Evolutionary conservation across 2,797 vertebrate species (phyloP), one percentile per base, ranked within the genome.

Genomic region (Loriculus beryllinus): DNA sequence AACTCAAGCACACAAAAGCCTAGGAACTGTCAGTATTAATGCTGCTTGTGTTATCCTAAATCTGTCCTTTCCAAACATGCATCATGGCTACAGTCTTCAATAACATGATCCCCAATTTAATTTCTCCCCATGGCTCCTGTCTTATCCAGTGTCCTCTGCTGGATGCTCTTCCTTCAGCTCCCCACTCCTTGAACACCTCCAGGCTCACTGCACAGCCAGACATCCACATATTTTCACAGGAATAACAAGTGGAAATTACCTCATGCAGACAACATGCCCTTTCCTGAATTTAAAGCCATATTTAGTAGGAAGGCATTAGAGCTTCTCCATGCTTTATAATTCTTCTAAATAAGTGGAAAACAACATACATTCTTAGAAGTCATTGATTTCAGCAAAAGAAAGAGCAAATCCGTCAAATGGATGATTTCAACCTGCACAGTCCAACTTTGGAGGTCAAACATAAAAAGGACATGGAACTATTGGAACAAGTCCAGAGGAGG

Each of bases 231-330:
- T 82, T 94, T 96, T 93, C 67, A 78, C 84, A 86, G 81, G 68
- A 92, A 93, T 80, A 93, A 40, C 51, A 89, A 74, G 48, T 60
- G 75, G 51, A 94, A 95, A 84, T 91, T 81, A 77, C 59, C 40
- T 93, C 59, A 59, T 52, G 56, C 74, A 76, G 56, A 63, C 47
- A 48, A 72, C 22, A 7, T 74, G 71, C 40, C 48, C 31, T 92
- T 78, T 85, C 70, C 71, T 87, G 63, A 82, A 92, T 94, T 88
- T 77, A 80, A 93, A 93, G 48, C 51, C 51, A n/a, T 87, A 65
- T 84, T 90, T 92, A 93, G 67, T 63, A 78, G 56, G 70, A 65
- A 68, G 8, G 49, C n/a, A 52, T 68, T 71, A 68, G 57, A 93
- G 33, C 37, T 88, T 83, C 54, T 85, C 49, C 31, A 35, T 35